Evolutionary conservation across 2,797 vertebrate genomes (phyloP).

Genomic region (Epinephelus awoara): DNA sequence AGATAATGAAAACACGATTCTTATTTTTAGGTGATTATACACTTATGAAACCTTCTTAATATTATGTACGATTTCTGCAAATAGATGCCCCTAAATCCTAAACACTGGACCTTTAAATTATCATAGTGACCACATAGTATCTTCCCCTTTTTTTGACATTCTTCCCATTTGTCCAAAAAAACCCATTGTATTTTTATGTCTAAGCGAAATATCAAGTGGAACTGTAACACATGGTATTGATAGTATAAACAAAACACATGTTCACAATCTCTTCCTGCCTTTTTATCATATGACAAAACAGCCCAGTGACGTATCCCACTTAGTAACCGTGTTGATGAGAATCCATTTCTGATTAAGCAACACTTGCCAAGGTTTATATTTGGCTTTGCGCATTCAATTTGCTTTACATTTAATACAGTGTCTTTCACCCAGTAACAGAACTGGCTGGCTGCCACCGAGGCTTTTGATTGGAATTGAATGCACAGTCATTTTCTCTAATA

Average conservation of each 20-base stretch:
- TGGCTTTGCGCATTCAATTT: slow-evolving; percentile 79
- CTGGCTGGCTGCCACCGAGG: slow-evolving; percentile 81
- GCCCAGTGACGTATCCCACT: slow-evolving; percentile 48
- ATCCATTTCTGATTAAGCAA: slow-evolving; percentile 75
- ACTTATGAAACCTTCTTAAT: no score
- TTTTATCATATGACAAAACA: slow-evolving; percentile 52
- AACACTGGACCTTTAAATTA: no score
- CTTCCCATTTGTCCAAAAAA: background rate
- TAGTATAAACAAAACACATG: slow-evolving; percentile 24
- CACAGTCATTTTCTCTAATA: slow-evolving; percentile 82
- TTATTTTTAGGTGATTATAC: no score
- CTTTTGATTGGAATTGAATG: slow-evolving; percentile 86
- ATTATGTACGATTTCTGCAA: no score
- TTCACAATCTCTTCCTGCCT: slow-evolving; percentile 17
- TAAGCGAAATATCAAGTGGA: background rate
- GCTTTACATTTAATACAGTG: slow-evolving; percentile 78
- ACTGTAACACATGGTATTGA: background rate
- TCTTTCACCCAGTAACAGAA: slow-evolving; percentile 77
- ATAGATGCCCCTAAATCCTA: no score
- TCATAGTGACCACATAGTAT: background rate
- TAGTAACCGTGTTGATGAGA: slow-evolving; percentile 65
- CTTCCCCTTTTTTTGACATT: background rate
- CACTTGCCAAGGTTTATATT: slow-evolving; percentile 74
- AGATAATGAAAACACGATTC: no score
- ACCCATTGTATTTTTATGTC: fast-evolving